Evolutionary conservation across 2,797 vertebrate genomes (phyloP).

Genomic region (Pelochelys cantorii): DNA sequence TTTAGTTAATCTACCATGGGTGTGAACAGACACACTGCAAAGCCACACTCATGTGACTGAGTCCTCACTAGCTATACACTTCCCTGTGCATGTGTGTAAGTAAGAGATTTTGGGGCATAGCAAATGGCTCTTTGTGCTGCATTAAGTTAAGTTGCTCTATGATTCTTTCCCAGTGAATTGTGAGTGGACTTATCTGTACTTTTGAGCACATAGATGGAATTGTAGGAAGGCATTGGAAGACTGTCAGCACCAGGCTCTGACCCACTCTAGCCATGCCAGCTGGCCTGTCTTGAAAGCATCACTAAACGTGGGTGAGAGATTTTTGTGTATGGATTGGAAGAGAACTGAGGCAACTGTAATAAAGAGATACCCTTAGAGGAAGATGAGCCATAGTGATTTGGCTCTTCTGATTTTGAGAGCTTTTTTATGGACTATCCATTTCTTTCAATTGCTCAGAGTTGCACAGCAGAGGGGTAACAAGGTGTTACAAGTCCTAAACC

Average conservation of each 20-base stretch:
- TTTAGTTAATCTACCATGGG: neutral
- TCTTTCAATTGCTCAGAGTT: neutral
- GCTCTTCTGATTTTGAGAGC: neutral
- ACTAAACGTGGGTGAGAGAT: neutral
- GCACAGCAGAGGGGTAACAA: neutral
- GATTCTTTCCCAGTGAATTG: neutral
- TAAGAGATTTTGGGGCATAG: neutral
- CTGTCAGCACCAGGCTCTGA: neutral
- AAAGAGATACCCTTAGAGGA: neutral
- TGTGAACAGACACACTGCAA: neutral
- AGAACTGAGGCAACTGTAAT: neutral
- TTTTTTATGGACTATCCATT: conserved; percentile 22
- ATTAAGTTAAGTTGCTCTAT: neutral
- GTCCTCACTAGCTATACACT: neutral
- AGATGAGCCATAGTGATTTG: neutral
- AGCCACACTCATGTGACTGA: neutral
- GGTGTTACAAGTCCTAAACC: neutral
- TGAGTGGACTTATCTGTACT: neutral
- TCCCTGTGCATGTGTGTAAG: accelerated
- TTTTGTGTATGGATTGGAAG: accelerated
- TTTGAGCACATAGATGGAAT: neutral
- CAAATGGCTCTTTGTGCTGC: neutral
- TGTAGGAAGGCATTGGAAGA: neutral
- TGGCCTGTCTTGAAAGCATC: neutral
- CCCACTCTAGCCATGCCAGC: neutral